Conservation (phyloP, 2,888 invertebrate species). For the Sarcophaga variegata region DNA sequence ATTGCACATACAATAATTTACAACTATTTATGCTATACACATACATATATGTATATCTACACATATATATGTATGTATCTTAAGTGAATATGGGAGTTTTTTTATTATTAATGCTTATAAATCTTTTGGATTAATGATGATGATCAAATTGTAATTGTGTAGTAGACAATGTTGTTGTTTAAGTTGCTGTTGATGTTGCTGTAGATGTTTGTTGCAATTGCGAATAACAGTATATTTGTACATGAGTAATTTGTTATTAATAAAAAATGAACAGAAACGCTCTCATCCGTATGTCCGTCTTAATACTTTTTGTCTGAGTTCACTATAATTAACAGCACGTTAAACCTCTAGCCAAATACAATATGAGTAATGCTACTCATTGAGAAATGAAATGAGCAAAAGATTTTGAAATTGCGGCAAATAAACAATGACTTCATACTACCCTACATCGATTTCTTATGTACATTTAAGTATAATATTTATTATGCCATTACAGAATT, state of each 20-base stretch:
- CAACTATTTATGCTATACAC: neutral
- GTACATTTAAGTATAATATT: too few relatives aligned
- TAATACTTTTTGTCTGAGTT: slow-evolving; percentile 43
- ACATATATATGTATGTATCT: neutral
- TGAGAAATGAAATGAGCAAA: slow-evolving; percentile 1
- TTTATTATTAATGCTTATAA: neutral
- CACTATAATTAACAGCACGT: slow-evolving; percentile 58
- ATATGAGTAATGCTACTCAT: neutral
- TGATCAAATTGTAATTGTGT: slow-evolving; percentile 49
- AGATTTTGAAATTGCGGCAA: too few relatives aligned
- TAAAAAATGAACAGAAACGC: slow-evolving; percentile 48
- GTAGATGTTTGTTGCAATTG: neutral
- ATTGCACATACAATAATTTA: neutral
- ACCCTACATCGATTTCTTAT: too few relatives aligned
- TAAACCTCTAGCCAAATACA: slow-evolving; percentile 22
- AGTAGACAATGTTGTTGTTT: neutral
- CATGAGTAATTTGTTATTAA: slow-evolving; percentile 46
- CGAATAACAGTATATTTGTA: slow-evolving; percentile 38
- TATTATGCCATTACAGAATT: too few relatives aligned
- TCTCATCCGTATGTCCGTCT: slow-evolving; percentile 63
- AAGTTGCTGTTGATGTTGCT: slow-evolving; percentile 3
- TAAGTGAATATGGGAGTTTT: slow-evolving; percentile 1
- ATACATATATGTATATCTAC: neutral
- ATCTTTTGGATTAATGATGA: slow-evolving; percentile 49
- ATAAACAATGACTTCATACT: too few relatives aligned